These are phyloP conservation scores for Cryptops parisi DNA, from an alignment of 2,888 invertebrate genomes.

Conservation along the genomic window DNA sequence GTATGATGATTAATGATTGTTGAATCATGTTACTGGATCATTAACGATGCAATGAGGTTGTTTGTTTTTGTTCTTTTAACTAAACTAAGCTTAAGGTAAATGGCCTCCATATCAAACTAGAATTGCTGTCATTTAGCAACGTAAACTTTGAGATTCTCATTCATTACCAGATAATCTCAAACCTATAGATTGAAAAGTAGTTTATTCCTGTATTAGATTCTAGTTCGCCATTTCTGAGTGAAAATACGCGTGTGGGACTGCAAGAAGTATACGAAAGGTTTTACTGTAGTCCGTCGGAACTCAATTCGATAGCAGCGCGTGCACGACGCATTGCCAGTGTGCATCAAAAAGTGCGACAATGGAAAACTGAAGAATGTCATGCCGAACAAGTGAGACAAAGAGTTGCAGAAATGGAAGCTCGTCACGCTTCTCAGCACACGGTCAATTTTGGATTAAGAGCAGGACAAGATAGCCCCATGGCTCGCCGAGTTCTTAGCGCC, in stretches of 20 bases:
- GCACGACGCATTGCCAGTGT: neutral
- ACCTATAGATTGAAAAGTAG: neutral
- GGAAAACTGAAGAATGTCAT: neutral
- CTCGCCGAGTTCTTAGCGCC: too few relatives aligned
- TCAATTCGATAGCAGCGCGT: neutral
- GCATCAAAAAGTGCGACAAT: neutral
- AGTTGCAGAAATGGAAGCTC: conserved; percentile 2
- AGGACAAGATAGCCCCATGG: too few relatives aligned
- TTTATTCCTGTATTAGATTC: neutral
- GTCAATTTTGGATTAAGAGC: too few relatives aligned
- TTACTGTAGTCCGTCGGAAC: neutral
- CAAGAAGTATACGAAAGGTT: conserved; percentile 3
- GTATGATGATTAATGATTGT: too few relatives aligned
- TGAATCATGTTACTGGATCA: too few relatives aligned
- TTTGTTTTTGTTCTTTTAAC: too few relatives aligned
- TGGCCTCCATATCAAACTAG: too few relatives aligned
- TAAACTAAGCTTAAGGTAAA: too few relatives aligned
- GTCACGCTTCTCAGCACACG: too few relatives aligned
- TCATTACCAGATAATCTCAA: neutral
- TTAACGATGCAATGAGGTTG: too few relatives aligned
- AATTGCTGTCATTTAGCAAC: too few relatives aligned
- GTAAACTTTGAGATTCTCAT: too few relatives aligned
- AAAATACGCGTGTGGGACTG: neutral
- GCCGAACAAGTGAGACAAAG: neutral
- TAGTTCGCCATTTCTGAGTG: neutral